phyloP scores from a whole-genome alignment of 2,113 vertebrate species.

The Microcebus ravelobensis region DNA sequence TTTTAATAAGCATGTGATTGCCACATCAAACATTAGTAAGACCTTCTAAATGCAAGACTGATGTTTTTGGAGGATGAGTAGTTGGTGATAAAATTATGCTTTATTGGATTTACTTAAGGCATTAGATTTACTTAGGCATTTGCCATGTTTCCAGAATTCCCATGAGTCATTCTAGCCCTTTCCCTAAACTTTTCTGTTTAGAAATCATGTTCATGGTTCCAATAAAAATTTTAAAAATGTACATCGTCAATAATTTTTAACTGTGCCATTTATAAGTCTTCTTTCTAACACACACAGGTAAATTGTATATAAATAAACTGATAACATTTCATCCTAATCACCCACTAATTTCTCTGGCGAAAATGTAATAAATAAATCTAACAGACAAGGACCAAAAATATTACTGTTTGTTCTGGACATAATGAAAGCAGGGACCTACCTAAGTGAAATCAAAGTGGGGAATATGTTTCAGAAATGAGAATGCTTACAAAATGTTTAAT shows the following conservation, averaged over 20 bases:
- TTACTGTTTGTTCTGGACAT: neutral
- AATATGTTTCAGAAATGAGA: conserved; percentile 51
- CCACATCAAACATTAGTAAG: neutral
- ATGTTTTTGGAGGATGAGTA: neutral
- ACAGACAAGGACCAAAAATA: neutral
- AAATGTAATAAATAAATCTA: conserved; percentile 49
- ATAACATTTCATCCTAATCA: neutral
- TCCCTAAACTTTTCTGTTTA: neutral
- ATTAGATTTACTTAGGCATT: neutral
- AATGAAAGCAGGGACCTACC: conserved; percentile 41
- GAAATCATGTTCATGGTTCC: neutral
- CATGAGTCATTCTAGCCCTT: neutral
- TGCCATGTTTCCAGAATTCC: neutral
- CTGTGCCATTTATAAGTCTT: neutral
- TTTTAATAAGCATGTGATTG: conserved; percentile 41
- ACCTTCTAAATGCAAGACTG: neutral
- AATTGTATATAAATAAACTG: conserved; percentile 43
- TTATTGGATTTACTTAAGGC: neutral
- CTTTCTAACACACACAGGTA: neutral
- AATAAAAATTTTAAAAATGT: conserved; percentile 1
- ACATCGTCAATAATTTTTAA: neutral
- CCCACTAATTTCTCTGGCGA: conserved; percentile 7
- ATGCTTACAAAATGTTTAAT: conserved; percentile 58
- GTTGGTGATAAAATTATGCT: neutral
- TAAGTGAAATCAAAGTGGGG: conserved; percentile 53